Conservation (phyloP, 1,140 invertebrate genomes). For the Goniozus legneri region DNA sequence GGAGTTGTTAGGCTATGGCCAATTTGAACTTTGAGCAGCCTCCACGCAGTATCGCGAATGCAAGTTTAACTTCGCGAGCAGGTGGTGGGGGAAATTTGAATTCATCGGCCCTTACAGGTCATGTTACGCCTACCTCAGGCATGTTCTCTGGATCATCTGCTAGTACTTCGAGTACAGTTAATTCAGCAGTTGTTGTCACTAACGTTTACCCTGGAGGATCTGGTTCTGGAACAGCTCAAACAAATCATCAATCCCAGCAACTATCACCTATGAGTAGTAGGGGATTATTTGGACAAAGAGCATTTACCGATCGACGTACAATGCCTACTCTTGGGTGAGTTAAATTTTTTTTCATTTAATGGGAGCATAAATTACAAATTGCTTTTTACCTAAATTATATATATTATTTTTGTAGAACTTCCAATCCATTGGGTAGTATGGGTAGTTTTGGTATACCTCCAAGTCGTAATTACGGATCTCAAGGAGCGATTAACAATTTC, state of each 20-base stretch:
- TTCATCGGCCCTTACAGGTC: conserved; percentile 63
- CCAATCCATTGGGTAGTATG: conserved; percentile 63
- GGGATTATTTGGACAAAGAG: conserved; percentile 71
- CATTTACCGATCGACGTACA: conserved; percentile 72
- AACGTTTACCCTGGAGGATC: conserved; percentile 44
- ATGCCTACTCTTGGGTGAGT: conserved; percentile 67
- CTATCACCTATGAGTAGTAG: conserved; percentile 63
- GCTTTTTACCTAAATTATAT: conserved; percentile 1
- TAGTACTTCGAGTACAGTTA: conserved; percentile 44
- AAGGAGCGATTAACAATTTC: conserved; percentile 63
- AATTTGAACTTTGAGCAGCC: conserved; percentile 80
- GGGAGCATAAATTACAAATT: neutral
- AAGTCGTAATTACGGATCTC: conserved; percentile 67
- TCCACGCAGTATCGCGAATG: conserved; percentile 70
- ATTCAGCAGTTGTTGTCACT: conserved; percentile 45
- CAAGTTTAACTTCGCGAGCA: conserved; percentile 61
- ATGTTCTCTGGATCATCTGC: conserved; percentile 60
- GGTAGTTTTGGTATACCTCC: conserved; percentile 61
- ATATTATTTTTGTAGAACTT: conserved; percentile 49
- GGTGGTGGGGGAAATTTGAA: conserved; percentile 54
- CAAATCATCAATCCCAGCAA: conserved; percentile 54
- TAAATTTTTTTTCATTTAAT: conserved; percentile 12
- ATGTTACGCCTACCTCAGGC: conserved; percentile 68
- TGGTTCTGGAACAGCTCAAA: conserved; percentile 34
- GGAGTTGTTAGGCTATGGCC: conserved; percentile 65